Evolutionary conservation across 92 coral and sea anemone species (phyloP).

Genomic region (Blastomussa wellsi): DNA sequence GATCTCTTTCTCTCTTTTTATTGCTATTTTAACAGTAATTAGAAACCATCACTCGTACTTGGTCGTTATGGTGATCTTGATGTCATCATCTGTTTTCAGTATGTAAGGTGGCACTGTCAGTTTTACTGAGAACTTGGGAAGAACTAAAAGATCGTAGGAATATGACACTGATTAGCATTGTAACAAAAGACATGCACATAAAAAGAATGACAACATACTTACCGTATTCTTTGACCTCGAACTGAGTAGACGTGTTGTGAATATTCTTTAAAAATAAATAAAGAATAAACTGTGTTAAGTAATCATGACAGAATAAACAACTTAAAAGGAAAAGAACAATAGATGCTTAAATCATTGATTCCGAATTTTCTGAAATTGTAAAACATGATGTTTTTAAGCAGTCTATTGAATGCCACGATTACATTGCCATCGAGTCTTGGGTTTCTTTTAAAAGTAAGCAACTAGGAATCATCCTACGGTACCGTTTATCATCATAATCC

Average conservation of each 20-base stretch:
- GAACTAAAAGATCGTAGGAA: constrained; percentile 51
- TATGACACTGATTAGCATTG: not conserved
- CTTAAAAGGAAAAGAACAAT: not conserved
- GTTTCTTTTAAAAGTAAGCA: too few species aligned
- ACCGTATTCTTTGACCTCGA: constrained; percentile 96
- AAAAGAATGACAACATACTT: constrained; percentile 13
- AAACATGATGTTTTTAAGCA: too few species aligned
- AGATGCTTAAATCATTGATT: too few species aligned
- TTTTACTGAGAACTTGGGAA: constrained; percentile 87
- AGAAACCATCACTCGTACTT: constrained; percentile 35
- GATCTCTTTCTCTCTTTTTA: too few species aligned
- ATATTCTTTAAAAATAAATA: constrained; percentile 46
- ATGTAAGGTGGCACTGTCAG: constrained; percentile 66
- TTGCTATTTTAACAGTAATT: not conserved
- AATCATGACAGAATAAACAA: not conserved
- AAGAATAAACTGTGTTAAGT: not conserved
- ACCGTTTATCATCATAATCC: too few species aligned
- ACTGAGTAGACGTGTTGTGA: constrained; percentile 86
- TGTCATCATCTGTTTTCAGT: constrained; percentile 36
- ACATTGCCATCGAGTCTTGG: too few species aligned
- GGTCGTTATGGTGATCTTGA: constrained; percentile 41
- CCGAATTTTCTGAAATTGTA: too few species aligned
- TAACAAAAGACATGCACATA: not conserved
- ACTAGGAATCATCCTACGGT: too few species aligned
- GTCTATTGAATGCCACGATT: too few species aligned